phyloP scores from a whole-genome alignment of 2,888 invertebrate genomes.

The Melieria picta region DNA sequence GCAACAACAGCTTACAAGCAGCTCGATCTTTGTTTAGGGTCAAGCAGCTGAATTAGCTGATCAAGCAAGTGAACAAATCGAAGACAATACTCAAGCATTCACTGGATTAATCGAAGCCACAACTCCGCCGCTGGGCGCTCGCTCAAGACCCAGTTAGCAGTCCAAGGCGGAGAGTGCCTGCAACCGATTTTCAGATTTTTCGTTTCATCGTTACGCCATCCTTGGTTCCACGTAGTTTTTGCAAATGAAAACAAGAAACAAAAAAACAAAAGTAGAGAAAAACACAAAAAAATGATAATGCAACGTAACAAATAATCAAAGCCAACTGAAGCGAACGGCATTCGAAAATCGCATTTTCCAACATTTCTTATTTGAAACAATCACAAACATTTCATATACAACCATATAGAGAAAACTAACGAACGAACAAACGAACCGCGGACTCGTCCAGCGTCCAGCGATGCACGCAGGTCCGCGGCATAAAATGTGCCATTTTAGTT shows the following conservation, averaged over 20 bases:
- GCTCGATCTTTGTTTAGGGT: background rate
- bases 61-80: background rate
- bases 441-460: background rate
- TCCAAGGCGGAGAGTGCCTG: background rate
- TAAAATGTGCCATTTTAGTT: constrained; percentile 61
- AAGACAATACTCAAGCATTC: constrained; percentile 26
- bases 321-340: background rate
- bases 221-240: constrained; percentile 37
- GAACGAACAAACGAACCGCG: constrained; percentile 21
- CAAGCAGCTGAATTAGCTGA: background rate
- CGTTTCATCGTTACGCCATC: constrained; percentile 35
- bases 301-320: constrained; percentile 24
- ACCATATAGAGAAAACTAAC: background rate
- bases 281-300: constrained; percentile 34
- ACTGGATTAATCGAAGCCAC: constrained; percentile 14
- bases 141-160: background rate
- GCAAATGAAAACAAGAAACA: constrained; percentile 33
- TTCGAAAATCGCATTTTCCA: constrained; percentile 7
- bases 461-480: constrained; percentile 20
- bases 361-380: constrained; percentile 33
- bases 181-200: constrained; percentile 8
- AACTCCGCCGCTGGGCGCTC: background rate
- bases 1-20: constrained; percentile 22
- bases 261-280: constrained; percentile 28
- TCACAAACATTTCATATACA: constrained; percentile 35